phyloP scores from a whole-genome alignment of 2,888 invertebrate genomes.

The Euspilapteryx auroguttella region DNA sequence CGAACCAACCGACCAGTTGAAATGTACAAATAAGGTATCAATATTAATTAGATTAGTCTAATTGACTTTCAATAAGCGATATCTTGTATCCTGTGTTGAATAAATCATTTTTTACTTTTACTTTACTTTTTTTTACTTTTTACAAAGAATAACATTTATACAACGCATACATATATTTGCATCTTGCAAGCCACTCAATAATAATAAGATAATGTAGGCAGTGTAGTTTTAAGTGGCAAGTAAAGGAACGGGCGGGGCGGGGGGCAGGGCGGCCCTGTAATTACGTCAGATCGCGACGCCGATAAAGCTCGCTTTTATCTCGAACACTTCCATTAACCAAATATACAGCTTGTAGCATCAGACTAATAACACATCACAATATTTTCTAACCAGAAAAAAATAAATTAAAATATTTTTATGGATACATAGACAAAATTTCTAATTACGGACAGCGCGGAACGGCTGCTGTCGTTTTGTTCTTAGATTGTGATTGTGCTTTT shows the following conservation, averaged over 20 bases:
- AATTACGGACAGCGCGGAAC: slow-evolving; percentile 21
- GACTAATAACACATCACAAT: slow-evolving; percentile 48
- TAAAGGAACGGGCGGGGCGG: slow-evolving; percentile 24
- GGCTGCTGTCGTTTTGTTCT: too few relatives aligned
- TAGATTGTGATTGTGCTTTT: too few relatives aligned
- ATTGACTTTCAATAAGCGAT: too few relatives aligned
- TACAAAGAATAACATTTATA: too few relatives aligned
- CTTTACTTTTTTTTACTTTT: too few relatives aligned
- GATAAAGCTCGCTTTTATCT: slow-evolving; percentile 56
- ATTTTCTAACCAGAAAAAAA: slow-evolving; percentile 41
- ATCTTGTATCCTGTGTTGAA: too few relatives aligned
- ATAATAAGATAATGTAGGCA: slow-evolving; percentile 25
- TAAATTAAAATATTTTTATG: slow-evolving; percentile 58
- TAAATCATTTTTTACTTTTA: too few relatives aligned
- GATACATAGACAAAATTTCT: slow-evolving; percentile 50
- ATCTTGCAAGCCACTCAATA: slow-evolving; percentile 5
- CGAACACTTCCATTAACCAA: slow-evolving; percentile 56
- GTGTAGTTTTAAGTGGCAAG: slow-evolving; percentile 53
- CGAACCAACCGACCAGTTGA: too few relatives aligned
- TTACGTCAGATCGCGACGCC: slow-evolving; percentile 35
- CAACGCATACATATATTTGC: too few relatives aligned
- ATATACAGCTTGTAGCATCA: slow-evolving; percentile 50
- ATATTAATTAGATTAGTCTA: too few relatives aligned
- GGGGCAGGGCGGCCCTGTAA: slow-evolving; percentile 31
- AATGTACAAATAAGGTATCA: too few relatives aligned